These are phyloP conservation scores for Uropsilus gracilis DNA, from an alignment of 2,113 vertebrate species.

Conservation along the genomic window DNA sequence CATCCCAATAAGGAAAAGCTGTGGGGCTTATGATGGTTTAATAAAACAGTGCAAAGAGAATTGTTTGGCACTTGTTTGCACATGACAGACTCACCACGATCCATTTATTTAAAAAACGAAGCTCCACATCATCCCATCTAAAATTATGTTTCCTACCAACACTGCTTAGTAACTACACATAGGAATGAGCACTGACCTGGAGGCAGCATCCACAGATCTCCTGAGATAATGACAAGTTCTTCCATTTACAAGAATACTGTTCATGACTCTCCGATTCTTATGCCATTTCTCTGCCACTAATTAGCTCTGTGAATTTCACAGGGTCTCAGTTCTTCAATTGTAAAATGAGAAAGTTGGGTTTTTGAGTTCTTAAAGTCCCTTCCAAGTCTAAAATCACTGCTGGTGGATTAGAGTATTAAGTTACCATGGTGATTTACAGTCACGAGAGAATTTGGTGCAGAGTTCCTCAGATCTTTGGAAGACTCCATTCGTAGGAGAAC, in stretches of 20 bases:
- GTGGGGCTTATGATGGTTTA: conserved; percentile 18
- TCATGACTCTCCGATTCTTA: background rate
- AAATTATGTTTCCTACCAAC: conserved; percentile 53
- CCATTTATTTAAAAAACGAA: conserved; percentile 66
- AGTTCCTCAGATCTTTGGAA: background rate
- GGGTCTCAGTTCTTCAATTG: background rate
- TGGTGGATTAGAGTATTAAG: background rate
- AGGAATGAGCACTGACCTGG: background rate
- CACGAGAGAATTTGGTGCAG: background rate
- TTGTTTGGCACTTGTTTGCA: conserved; percentile 52
- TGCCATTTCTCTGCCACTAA: background rate
- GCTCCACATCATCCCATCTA: conserved; percentile 32
- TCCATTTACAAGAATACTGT: background rate
- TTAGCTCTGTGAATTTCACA: background rate
- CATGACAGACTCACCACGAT: conserved; percentile 28
- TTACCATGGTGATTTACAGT: background rate
- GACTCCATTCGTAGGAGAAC: background rate
- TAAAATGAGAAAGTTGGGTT: background rate
- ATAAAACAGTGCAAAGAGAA: conserved; percentile 57
- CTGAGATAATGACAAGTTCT: background rate
- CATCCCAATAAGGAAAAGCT: conserved; percentile 48
- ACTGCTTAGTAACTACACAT: background rate
- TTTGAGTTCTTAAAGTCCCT: background rate
- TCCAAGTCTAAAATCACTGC: background rate
- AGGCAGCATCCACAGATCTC: background rate